A percentile compares a stretch with the other conserved stretches of the same genome.
Conservation (phyloP, 2,888 invertebrate species). For the Ariolimax columbianus region DNA sequence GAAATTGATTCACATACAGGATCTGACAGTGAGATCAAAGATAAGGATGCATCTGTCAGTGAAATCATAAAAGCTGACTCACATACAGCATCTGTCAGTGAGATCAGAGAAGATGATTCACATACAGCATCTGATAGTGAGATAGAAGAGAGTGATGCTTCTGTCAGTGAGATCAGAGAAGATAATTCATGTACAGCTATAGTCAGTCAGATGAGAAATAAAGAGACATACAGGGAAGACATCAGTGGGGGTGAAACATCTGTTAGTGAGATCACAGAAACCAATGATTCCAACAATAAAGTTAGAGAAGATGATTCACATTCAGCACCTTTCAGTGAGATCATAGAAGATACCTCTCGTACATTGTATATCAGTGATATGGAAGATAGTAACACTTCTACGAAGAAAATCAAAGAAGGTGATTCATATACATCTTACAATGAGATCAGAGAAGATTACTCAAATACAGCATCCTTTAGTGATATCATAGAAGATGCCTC, state of each 20-base stretch:
- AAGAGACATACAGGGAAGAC: background rate
- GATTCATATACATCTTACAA: background rate
- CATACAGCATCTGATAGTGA: no score
- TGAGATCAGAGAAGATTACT: no score
- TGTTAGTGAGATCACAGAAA: background rate
- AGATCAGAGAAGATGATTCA: background rate
- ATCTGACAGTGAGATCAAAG: background rate
- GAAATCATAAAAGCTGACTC: background rate
- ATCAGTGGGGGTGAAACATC: background rate
- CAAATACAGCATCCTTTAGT: no score
- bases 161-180: no score
- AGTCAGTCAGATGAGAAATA: background rate
- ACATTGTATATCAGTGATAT: background rate
- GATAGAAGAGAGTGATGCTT: no score
- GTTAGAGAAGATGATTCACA: background rate
- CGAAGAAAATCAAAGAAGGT: no score
- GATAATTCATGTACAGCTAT: background rate
- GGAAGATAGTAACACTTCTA: background rate
- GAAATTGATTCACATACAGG: background rate
- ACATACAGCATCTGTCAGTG: background rate
- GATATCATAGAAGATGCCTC: no score
- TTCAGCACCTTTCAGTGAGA: background rate
- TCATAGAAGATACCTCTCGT: background rate
- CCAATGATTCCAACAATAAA: background rate
- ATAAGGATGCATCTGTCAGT: background rate